A percentile compares a stretch with the other conserved stretches of the same genome.
Evolutionary conservation across 2,888 invertebrate genomes (phyloP).

Genomic region (Achlya flavicornis): DNA sequence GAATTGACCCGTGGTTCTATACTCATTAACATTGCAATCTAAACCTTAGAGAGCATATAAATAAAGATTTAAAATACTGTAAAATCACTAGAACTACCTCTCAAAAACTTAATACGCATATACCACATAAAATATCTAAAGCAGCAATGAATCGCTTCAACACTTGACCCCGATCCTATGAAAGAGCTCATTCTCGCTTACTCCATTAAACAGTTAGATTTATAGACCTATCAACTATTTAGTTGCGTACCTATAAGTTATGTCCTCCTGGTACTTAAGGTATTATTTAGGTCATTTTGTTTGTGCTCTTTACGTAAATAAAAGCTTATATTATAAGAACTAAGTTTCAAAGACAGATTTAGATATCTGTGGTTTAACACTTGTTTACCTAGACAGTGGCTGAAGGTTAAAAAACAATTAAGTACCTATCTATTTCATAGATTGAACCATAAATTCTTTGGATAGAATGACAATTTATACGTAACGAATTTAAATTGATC

Average conservation of each 20-base stretch:
- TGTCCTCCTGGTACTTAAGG: not conserved
- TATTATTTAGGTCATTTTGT: not conserved
- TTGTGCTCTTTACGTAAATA: not conserved
- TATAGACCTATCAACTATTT: slow-evolving; percentile 1
- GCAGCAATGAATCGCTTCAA: not conserved
- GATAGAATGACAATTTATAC: too few relatives aligned
- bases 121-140: not conserved
- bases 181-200: slow-evolving; percentile 11
- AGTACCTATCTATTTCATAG: too few relatives aligned
- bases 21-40: too few relatives aligned
- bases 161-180: slow-evolving; percentile 15
- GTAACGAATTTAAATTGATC: too few relatives aligned
- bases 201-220: slow-evolving; percentile 9
- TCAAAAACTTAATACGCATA: not conserved
- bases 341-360: too few relatives aligned
- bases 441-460: too few relatives aligned
- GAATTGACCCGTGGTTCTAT: too few relatives aligned
- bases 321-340: not conserved
- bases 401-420: too few relatives aligned
- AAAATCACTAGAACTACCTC: not conserved
- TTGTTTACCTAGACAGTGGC: too few relatives aligned
- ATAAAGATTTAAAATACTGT: too few relatives aligned
- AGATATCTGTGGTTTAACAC: too few relatives aligned
- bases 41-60: too few relatives aligned
- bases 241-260: slow-evolving; percentile 1